Percentiles rank a stretch among this genome's conserved stretches.
phyloP scores from a whole-genome alignment of 2,888 invertebrate species.

The Ichneumoninae sp. region DNA sequence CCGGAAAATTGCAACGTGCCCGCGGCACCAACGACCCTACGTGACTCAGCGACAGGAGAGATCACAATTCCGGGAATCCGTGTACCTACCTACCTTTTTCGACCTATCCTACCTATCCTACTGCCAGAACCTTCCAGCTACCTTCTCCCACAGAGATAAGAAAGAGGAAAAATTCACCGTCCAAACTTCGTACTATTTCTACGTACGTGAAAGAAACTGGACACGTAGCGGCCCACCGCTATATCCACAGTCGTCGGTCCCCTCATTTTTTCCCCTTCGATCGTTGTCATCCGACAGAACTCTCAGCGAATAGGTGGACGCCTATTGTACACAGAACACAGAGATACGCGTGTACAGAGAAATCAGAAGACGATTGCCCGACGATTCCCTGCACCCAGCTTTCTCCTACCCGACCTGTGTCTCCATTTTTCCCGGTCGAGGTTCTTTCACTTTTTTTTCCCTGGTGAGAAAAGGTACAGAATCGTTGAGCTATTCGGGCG shows the following conservation, averaged over 20 bases:
- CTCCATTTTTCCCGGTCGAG: neutral
- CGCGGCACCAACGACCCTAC: conserved; percentile 66
- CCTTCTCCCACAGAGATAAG: conserved; percentile 37
- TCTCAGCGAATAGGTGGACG: neutral
- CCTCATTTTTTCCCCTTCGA: neutral
- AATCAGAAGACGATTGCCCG: conserved; percentile 57
- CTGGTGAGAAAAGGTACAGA: conserved; percentile 10
- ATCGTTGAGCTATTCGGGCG: conserved; percentile 21
- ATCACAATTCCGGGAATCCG: conserved; percentile 67
- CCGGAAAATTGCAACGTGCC: conserved; percentile 67
- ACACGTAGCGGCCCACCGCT: conserved; percentile 31
- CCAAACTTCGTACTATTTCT: conserved; percentile 18
- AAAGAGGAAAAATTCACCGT: conserved; percentile 49
- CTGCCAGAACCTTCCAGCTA: conserved; percentile 32
- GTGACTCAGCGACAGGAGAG: conserved; percentile 65
- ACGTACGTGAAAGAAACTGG: conserved; percentile 22
- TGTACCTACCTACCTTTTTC: conserved; percentile 44
- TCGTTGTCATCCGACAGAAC: neutral
- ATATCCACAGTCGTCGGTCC: conserved; percentile 10
- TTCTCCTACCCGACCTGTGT: neutral
- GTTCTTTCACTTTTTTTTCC: neutral
- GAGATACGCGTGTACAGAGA: conserved; percentile 24
- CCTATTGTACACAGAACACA: neutral
- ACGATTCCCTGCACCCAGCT: conserved; percentile 34
- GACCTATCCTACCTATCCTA: conserved; percentile 14